These are phyloP conservation scores for Tarsius wallacei DNA, from an alignment of 2,797 vertebrate genomes.

Conservation along the genomic window DNA sequence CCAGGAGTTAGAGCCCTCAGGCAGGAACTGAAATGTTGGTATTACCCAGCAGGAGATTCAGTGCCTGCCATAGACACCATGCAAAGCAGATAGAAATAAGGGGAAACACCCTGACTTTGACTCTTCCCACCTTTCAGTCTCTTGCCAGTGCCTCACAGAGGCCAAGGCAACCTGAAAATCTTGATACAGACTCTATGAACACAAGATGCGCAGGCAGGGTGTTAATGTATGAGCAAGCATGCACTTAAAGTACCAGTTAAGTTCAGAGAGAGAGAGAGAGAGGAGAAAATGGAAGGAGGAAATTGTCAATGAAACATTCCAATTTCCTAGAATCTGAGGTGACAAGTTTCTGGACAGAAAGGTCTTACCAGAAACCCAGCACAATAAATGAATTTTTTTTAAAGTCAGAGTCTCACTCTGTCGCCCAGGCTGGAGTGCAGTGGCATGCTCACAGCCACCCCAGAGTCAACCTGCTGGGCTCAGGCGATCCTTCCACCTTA, in stretches of 20 bases:
- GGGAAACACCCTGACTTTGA: neutral
- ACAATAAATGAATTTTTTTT: neutral
- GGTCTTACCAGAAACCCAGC: neutral
- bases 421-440: neutral
- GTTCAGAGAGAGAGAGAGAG: neutral
- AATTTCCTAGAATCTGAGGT: neutral
- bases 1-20: neutral
- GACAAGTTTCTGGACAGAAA: neutral
- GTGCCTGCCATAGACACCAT: neutral
- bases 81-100: neutral
- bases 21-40: neutral
- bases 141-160: neutral
- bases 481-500: too few species aligned
- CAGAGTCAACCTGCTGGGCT: too few species aligned
- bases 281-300: neutral
- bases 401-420: too few species aligned
- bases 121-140: neutral
- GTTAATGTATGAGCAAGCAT: neutral
- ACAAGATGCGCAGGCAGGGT: neutral
- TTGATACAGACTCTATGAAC: neutral
- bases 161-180: neutral
- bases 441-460: neutral
- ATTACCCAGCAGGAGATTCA: neutral
- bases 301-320: neutral
- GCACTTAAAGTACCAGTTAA: neutral